phyloP scores from a whole-genome alignment of 1,140 invertebrate species.

The Penaeus vannamei region DNA sequence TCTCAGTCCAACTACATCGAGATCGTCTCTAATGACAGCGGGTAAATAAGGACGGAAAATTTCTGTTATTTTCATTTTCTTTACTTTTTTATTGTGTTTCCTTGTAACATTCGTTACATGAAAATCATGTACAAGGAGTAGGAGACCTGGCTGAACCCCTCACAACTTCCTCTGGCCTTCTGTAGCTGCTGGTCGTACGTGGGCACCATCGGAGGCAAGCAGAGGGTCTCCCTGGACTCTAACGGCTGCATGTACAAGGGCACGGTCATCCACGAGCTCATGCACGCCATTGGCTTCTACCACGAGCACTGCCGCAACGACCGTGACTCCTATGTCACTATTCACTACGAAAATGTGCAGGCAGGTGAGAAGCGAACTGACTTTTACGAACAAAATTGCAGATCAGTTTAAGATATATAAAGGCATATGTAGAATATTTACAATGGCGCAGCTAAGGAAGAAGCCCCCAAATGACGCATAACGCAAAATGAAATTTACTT shows the following conservation, averaged over 20 bases:
- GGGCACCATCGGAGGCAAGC: not conserved
- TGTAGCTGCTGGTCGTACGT: conserved; percentile 18
- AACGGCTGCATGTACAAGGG: conserved; percentile 12
- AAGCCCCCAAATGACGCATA: too few species aligned
- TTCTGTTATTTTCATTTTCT: too few species aligned
- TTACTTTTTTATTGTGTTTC: too few species aligned
- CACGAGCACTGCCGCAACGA: conserved; percentile 46
- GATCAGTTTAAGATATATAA: too few species aligned
- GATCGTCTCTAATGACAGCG: conserved; percentile 45
- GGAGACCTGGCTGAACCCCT: too few species aligned
- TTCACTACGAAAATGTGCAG: conserved; percentile 27
- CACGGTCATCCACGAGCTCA: conserved; percentile 36
- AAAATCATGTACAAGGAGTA: too few species aligned
- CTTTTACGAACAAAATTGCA: too few species aligned
- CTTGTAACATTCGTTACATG: too few species aligned
- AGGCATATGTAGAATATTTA: too few species aligned
- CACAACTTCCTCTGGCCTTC: not conserved
- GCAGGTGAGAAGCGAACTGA: not conserved
- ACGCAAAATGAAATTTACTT: too few species aligned
- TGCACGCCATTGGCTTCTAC: conserved; percentile 46
- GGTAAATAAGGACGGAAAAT: not conserved
- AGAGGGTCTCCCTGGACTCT: not conserved
- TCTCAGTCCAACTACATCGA: conserved; percentile 24
- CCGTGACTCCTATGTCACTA: conserved; percentile 30
- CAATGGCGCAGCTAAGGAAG: too few species aligned